Conservation (phyloP, 2,797 vertebrate genomes). For the Otolemur crassicaudatus region DNA sequence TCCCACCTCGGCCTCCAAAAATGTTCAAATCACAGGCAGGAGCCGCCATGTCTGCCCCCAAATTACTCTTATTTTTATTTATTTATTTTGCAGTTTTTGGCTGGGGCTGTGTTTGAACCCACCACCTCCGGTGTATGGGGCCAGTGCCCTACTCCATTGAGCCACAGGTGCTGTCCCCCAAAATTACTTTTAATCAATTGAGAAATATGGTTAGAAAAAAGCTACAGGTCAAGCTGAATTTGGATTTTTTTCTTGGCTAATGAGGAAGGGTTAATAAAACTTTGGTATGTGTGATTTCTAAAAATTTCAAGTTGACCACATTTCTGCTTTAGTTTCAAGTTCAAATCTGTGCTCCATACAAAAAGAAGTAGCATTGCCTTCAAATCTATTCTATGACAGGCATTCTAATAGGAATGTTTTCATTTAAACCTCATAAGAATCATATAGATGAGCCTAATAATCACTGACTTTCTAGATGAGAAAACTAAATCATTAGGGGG, state of each 20-base stretch:
- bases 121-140: no score
- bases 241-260: not conserved
- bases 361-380: not conserved
- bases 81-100: no score
- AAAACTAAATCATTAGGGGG: not conserved
- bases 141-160: no score
- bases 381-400: not conserved
- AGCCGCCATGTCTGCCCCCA: not conserved
- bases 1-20: not conserved
- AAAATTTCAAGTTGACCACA: not conserved
- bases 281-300: not conserved
- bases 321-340: not conserved
- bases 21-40: not conserved
- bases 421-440: not conserved
- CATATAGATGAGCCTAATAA: not conserved
- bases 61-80: not conserved
- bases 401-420: not conserved
- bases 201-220: not conserved
- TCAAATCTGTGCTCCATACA: not conserved
- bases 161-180: not conserved
- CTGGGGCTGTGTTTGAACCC: no score
- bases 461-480: not conserved
- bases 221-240: not conserved
- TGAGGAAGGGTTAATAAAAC: not conserved
- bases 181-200: not conserved